Conservation (phyloP, 37 sponge, comb jelly and placozoan genomes). For the Axinella damicornis region DNA sequence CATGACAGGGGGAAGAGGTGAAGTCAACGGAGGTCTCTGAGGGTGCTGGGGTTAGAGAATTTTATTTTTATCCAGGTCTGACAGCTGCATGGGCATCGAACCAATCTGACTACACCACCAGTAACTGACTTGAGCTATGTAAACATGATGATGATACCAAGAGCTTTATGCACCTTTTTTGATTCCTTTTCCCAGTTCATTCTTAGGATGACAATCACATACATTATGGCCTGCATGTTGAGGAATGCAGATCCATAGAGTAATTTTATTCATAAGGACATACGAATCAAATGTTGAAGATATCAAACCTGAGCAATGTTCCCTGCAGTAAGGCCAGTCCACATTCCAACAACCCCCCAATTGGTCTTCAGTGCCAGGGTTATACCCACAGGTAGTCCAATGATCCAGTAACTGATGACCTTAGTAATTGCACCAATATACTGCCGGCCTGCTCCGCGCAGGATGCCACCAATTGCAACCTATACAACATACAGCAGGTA, state of each 20-base stretch:
- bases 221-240: neutral
- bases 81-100: no score
- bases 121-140: no score
- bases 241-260: no score
- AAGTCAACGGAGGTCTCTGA: no score
- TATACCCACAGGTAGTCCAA: conserved; percentile 62
- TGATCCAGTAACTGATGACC: conserved; percentile 23
- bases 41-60: no score
- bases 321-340: conserved; percentile 52
- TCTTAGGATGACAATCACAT: neutral
- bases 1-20: no score
- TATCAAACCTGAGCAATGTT: conserved; percentile 13
- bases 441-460: conserved; percentile 7
- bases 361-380: conserved; percentile 31
- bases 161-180: conserved; percentile 4
- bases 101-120: no score
- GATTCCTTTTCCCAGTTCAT: conserved; percentile 20
- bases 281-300: no score
- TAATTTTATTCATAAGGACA: no score
- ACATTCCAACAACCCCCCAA: conserved; percentile 50
- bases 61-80: no score
- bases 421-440: conserved; percentile 41
- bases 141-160: no score
- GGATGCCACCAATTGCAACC: neutral
- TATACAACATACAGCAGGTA: neutral